Conservation (phyloP, 2,797 vertebrate genomes). For the Siniperca undulata region DNA sequence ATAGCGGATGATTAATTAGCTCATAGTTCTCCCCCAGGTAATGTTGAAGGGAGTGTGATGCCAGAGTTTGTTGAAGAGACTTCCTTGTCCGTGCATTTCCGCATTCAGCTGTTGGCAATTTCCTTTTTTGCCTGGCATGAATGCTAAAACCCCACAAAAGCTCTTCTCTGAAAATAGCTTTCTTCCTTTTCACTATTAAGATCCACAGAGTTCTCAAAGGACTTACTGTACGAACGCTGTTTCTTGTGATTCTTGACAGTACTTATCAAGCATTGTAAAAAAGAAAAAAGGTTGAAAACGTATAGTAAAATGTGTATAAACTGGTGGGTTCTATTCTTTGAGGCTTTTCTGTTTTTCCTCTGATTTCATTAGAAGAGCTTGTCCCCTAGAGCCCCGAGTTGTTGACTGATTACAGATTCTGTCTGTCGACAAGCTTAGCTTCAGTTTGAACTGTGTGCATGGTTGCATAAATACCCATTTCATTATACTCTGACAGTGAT, state of each 20-base stretch:
- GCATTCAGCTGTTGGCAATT: constrained; percentile 60
- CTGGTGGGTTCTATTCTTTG: constrained; percentile 60
- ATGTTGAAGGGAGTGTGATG: constrained; percentile 43
- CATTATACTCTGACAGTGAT: constrained; percentile 74
- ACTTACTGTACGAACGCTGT: constrained; percentile 42
- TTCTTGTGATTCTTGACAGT: constrained; percentile 66
- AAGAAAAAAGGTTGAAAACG: constrained; percentile 39
- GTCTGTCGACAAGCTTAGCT: constrained; percentile 77
- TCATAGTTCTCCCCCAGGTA: constrained; percentile 58
- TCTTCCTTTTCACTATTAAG: constrained; percentile 62
- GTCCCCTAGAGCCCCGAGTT: constrained; percentile 60
- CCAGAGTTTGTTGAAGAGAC: constrained; percentile 44
- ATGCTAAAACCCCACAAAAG: constrained; percentile 51
- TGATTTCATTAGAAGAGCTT: constrained; percentile 71
- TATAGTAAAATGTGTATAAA: constrained; percentile 57
- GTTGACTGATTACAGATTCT: constrained; percentile 83
- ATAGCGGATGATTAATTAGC: constrained; percentile 68
- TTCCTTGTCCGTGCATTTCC: constrained; percentile 46
- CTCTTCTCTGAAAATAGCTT: constrained; percentile 49
- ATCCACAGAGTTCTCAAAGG: constrained; percentile 59
- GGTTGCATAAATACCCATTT: constrained; percentile 82
- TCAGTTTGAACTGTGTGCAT: constrained; percentile 72
- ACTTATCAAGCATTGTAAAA: constrained; percentile 52
- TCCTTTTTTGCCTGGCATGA: constrained; percentile 53
- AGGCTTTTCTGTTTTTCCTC: constrained; percentile 67